A percentile compares a stretch with the other conserved stretches of the same genome.
These are phyloP conservation scores for Morone saxatilis DNA, from an alignment of 2,113 vertebrate genomes.

Conservation along the genomic window DNA sequence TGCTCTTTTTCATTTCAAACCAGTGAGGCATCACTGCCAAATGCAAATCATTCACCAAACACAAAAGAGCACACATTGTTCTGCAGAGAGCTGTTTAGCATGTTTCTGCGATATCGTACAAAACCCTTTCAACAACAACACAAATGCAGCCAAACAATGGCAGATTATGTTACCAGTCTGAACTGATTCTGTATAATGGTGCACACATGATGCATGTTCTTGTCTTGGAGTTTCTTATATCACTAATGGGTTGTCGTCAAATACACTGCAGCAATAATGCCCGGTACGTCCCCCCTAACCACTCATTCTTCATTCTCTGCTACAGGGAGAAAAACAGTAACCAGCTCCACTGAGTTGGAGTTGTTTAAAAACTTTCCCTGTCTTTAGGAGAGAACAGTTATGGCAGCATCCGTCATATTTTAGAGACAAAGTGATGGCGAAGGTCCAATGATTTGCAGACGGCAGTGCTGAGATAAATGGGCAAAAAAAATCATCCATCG, in stretches of 20 bases:
- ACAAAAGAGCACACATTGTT: slow-evolving; percentile 50
- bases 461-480: slow-evolving; percentile 49
- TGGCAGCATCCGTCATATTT: slow-evolving; percentile 57
- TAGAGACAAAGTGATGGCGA: slow-evolving; percentile 48
- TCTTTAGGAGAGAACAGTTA: slow-evolving; percentile 44
- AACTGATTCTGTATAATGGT: slow-evolving; percentile 13
- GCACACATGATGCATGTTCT: neutral
- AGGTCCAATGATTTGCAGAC: slow-evolving; percentile 51
- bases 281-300: neutral
- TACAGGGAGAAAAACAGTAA: slow-evolving; percentile 27
- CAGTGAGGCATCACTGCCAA: slow-evolving; percentile 53
- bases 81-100: slow-evolving; percentile 42
- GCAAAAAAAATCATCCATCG: slow-evolving; percentile 52
- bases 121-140: slow-evolving; percentile 17
- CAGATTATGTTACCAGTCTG: slow-evolving; percentile 11
- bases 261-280: slow-evolving; percentile 11
- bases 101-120: slow-evolving; percentile 36
- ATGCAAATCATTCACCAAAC: slow-evolving; percentile 65
- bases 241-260: slow-evolving; percentile 13
- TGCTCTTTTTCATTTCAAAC: slow-evolving; percentile 62
- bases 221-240: slow-evolving; percentile 4
- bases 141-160: slow-evolving; percentile 26
- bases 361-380: slow-evolving; percentile 34
- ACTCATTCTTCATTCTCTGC: slow-evolving; percentile 11
- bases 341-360: slow-evolving; percentile 23